These are phyloP conservation scores for Chelmon rostratus DNA, from an alignment of 2,797 vertebrate genomes.

Conservation along the genomic window DNA sequence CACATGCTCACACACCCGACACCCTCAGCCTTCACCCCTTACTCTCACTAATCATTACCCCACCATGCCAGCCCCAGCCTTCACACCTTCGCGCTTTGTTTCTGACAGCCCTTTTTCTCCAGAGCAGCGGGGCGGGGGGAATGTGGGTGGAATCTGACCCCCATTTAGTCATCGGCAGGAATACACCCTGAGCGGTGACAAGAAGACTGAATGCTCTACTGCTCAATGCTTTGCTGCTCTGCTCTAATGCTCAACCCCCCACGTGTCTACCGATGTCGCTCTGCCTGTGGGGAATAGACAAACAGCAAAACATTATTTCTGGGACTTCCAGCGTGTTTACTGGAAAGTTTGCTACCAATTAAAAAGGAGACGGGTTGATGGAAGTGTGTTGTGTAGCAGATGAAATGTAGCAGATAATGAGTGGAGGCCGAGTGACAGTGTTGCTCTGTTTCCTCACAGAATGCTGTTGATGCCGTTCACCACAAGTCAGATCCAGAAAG, in stretches of 20 bases:
- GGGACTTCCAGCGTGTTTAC: constrained; percentile 41
- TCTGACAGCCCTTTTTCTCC: constrained; percentile 65
- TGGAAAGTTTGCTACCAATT: constrained; percentile 41
- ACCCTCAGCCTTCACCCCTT: constrained; percentile 7
- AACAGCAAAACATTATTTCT: constrained; percentile 50
- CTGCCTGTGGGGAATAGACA: constrained; percentile 44
- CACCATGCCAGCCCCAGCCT: constrained; percentile 32
- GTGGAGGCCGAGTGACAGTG: constrained; percentile 17
- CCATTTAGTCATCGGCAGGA: constrained; percentile 56
- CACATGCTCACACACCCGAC: not conserved
- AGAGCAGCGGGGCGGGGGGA: constrained; percentile 4
- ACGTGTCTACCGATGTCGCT: constrained; percentile 13
- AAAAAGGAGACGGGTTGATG: constrained; percentile 18
- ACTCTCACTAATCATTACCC: constrained; percentile 51
- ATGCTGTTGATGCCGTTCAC: constrained; percentile 21
- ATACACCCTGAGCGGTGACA: constrained; percentile 11
- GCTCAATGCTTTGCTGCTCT: not conserved
- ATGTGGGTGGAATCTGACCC: constrained; percentile 47
- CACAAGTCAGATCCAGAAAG: not conserved
- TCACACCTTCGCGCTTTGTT: constrained; percentile 61
- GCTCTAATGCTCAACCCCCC: no score
- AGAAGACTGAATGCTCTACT: constrained; percentile 31
- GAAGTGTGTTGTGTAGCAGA: not conserved
- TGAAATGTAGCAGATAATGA: constrained; percentile 47
- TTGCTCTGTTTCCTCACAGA: not conserved